phyloP scores from a whole-genome alignment of 53 echinoderm and acorn worm genomes.

The Hippasteria phrygiana region DNA sequence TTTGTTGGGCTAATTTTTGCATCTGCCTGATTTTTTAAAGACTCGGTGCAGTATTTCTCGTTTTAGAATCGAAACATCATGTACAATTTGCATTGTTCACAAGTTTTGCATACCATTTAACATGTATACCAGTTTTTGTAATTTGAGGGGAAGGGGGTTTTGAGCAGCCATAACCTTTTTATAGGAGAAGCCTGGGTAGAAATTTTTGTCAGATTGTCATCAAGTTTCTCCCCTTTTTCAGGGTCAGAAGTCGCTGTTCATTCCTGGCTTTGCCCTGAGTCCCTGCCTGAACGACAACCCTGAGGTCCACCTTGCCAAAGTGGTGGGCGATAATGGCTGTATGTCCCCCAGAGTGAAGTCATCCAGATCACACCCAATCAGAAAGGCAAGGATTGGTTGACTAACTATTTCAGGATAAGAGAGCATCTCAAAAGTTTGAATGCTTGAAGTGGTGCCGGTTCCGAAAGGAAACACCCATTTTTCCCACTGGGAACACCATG shows the following conservation, averaged over 20 bases:
- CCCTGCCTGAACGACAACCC: not conserved
- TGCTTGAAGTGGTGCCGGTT: no score
- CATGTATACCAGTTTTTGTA: no score
- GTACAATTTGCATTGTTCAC: no score
- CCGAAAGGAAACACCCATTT: no score
- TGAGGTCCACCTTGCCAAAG: not conserved
- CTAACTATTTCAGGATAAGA: not conserved
- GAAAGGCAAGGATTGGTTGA: not conserved
- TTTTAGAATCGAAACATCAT: no score
- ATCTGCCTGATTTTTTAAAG: no score
- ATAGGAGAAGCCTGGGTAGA: not conserved
- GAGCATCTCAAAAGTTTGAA: no score
- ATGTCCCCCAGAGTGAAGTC: not conserved
- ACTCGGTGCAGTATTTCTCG: no score
- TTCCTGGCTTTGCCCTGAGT: constrained; percentile 38
- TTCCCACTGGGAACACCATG: no score
- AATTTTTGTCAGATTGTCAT: not conserved
- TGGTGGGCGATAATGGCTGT: not conserved
- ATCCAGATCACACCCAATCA: constrained; percentile 12
- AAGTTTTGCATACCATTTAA: no score
- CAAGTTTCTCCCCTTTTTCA: not conserved
- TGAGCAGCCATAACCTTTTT: not conserved
- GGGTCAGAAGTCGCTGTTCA: constrained; percentile 37
- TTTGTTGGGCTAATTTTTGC: no score
- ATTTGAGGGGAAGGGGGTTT: not conserved